Conservation (phyloP, 2,888 invertebrate genomes). For the Megaustenia siamemsis region DNA sequence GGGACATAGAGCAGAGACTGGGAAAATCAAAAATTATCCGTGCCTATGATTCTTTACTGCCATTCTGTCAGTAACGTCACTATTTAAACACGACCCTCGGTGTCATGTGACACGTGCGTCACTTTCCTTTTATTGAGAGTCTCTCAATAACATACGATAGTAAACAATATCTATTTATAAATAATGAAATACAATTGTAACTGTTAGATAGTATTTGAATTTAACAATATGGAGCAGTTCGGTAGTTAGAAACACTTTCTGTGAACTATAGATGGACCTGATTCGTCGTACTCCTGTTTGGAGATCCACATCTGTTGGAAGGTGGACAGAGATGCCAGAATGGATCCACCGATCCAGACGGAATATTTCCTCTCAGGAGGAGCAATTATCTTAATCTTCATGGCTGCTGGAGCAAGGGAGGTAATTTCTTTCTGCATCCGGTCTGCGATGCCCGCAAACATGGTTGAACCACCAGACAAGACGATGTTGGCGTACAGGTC, state of each 20-base stretch:
- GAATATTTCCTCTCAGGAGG: slow-evolving; percentile 24
- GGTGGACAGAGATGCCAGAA: slow-evolving; percentile 85
- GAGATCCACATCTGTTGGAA: slow-evolving; percentile 62
- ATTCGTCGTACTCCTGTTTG: slow-evolving; percentile 31
- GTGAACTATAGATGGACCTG: slow-evolving; percentile 22
- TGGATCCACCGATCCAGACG: slow-evolving; percentile 25
- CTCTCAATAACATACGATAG: too few species aligned
- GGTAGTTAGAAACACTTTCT: slow-evolving; percentile 23
- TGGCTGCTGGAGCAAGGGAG: slow-evolving; percentile 5
- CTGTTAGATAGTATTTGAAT: too few species aligned
- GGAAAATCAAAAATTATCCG: too few species aligned
- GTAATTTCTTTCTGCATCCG: slow-evolving; percentile 52
- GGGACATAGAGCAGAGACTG: too few species aligned
- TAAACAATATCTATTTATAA: too few species aligned
- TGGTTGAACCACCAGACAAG: slow-evolving; percentile 21
- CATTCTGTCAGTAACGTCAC: too few species aligned
- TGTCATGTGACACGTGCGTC: too few species aligned
- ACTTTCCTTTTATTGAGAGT: too few species aligned
- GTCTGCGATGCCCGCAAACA: slow-evolving; percentile 21
- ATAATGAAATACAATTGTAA: too few species aligned
- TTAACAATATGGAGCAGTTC: too few species aligned
- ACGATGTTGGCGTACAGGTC: slow-evolving; percentile 21
- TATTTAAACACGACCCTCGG: too few species aligned
- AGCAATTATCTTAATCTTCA: slow-evolving; percentile 28
- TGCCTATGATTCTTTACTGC: too few species aligned